A percentile compares a stretch with the other conserved stretches of the same genome.
Conservation (phyloP, 2,113 vertebrate species). For the Sisor rabdophorus region DNA sequence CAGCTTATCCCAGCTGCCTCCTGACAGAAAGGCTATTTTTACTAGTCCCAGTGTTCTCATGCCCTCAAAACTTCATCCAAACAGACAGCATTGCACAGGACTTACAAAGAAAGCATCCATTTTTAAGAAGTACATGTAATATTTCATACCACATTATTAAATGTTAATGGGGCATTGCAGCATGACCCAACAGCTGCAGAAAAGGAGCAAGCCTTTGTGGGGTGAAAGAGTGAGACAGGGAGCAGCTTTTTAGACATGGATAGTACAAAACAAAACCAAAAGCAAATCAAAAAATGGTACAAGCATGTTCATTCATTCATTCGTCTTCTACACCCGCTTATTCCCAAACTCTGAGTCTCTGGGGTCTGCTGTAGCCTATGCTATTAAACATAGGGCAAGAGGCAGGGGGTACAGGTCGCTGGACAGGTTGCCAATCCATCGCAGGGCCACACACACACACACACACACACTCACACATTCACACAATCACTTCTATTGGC, state of each 20-base stretch:
- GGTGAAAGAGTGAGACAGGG: not conserved
- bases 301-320: no score
- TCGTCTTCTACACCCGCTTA: no score
- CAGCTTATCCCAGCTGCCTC: constrained; percentile 3
- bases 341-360: no score
- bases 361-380: no score
- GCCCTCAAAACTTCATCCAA: constrained; percentile 28
- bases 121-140: constrained; percentile 31
- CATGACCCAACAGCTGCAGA: constrained; percentile 11
- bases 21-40: constrained; percentile 40
- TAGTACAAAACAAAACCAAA: not conserved
- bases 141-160: constrained; percentile 26
- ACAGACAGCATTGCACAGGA: constrained; percentile 28
- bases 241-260: not conserved
- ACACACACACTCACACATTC: no score
- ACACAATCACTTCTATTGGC: no score
- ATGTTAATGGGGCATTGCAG: constrained; percentile 26
- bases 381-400: no score
- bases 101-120: constrained; percentile 21
- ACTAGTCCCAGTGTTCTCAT: constrained; percentile 22
- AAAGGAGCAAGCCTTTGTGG: not conserved
- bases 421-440: no score
- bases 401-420: no score
- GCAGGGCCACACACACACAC: no score
- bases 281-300: not conserved